Evolutionary conservation across 2,888 invertebrate genomes (phyloP).

Genomic region (Tethea ocularis): DNA sequence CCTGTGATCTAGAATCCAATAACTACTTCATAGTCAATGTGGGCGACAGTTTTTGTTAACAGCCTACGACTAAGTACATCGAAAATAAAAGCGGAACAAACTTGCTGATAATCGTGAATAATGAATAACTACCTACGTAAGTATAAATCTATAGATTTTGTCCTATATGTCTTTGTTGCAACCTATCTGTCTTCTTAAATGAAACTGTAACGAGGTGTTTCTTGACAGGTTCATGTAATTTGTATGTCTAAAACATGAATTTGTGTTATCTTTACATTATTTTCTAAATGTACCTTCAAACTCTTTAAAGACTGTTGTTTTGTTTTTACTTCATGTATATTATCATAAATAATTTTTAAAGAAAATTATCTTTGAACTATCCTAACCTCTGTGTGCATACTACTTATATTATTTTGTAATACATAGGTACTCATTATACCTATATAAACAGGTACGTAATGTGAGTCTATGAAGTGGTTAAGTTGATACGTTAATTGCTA

Average conservation of each 20-base stretch:
- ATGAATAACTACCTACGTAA: neutral
- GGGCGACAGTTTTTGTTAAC: conserved; percentile 2
- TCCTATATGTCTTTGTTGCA: neutral
- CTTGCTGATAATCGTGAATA: neutral
- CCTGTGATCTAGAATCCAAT: neutral
- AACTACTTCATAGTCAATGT: neutral
- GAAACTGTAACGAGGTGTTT: neutral
- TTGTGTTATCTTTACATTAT: neutral
- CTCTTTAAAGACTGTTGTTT: no score
- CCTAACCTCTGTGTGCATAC: no score
- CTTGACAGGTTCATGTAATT: neutral
- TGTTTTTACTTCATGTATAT: no score
- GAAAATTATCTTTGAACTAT: no score
- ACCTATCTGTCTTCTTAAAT: neutral
- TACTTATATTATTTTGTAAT: no score
- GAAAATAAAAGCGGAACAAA: neutral
- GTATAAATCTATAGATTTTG: neutral
- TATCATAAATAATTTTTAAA: no score
- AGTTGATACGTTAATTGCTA: no score
- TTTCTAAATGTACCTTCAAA: no score
- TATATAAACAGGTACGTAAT: no score
- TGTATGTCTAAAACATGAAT: neutral
- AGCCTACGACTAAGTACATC: neutral
- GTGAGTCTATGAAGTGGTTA: no score
- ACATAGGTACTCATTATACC: no score